phyloP scores from a whole-genome alignment of 2,888 invertebrate species.

The Kuschelorhynchus macadamiae region DNA sequence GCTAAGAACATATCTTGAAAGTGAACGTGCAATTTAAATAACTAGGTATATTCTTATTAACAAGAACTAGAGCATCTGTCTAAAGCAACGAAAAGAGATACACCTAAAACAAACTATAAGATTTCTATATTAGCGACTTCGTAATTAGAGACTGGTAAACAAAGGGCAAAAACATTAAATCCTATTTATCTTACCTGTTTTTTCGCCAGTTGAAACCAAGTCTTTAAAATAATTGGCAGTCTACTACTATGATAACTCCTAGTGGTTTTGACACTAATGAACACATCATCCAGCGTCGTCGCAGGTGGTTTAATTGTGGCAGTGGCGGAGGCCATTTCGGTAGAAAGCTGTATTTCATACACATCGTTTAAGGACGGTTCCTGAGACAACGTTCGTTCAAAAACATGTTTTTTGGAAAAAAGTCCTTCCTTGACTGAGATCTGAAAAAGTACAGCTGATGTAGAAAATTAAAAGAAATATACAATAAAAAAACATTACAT shows the following conservation, averaged over 20 bases:
- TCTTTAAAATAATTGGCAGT: conserved; percentile 89
- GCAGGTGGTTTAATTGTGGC: conserved; percentile 71
- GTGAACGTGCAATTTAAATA: too few relatives aligned
- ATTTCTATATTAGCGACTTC: too few relatives aligned
- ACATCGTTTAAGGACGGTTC: conserved; percentile 54
- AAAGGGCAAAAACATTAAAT: too few relatives aligned
- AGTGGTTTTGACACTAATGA: conserved; percentile 96
- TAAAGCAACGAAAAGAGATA: too few relatives aligned
- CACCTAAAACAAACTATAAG: too few relatives aligned
- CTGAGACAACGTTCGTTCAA: conserved; percentile 59
- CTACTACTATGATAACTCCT: conserved; percentile 88
- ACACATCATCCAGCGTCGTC: conserved; percentile 85
- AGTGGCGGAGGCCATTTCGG: conserved; percentile 63
- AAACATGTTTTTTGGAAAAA: conserved; percentile 54
- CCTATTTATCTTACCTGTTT: conserved; percentile 88
- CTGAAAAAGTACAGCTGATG: too few relatives aligned
- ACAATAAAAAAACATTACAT: too few relatives aligned
- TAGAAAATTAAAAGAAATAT: too few relatives aligned
- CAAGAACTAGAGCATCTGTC: too few relatives aligned
- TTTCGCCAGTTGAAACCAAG: conserved; percentile 95
- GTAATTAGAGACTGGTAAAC: too few relatives aligned
- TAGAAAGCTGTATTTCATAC: conserved; percentile 52
- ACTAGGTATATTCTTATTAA: too few relatives aligned
- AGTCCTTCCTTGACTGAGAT: conserved; percentile 61
- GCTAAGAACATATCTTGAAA: too few relatives aligned